A percentile compares a stretch with the other conserved stretches of the same genome.
Conservation (phyloP, 2,888 invertebrate species). For the Acanthosoma haemorrhoidale region DNA sequence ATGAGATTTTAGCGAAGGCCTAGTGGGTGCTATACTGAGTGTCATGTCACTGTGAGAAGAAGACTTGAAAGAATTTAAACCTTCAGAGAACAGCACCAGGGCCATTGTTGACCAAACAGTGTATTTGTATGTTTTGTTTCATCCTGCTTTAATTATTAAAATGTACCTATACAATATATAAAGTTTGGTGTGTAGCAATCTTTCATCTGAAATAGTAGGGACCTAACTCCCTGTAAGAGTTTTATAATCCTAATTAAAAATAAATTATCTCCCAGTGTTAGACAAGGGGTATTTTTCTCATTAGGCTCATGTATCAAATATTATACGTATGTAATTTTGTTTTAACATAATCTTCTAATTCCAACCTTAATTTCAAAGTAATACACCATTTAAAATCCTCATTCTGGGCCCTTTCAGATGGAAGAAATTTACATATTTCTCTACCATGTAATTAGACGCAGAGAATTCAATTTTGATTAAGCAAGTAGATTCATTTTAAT, state of each 20-base stretch:
- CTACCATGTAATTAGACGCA: neutral
- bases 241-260: neutral
- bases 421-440: slow-evolving; percentile 12
- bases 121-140: no score
- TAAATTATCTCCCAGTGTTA: neutral
- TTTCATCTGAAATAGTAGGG: no score
- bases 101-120: no score
- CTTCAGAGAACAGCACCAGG: no score
- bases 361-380: neutral
- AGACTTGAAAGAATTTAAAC: no score
- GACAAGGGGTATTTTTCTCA: neutral
- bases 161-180: no score
- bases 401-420: neutral
- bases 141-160: no score
- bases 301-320: slow-evolving; percentile 7
- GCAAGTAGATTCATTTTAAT: neutral
- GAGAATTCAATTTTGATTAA: neutral
- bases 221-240: neutral
- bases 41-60: no score
- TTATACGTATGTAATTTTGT: neutral
- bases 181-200: no score
- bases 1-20: no score
- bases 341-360: neutral
- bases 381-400: slow-evolving; percentile 5
- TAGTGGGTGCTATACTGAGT: no score